These are phyloP conservation scores for Vicugna pacos DNA, from an alignment of 2,113 vertebrate species.

Conservation along the genomic window DNA sequence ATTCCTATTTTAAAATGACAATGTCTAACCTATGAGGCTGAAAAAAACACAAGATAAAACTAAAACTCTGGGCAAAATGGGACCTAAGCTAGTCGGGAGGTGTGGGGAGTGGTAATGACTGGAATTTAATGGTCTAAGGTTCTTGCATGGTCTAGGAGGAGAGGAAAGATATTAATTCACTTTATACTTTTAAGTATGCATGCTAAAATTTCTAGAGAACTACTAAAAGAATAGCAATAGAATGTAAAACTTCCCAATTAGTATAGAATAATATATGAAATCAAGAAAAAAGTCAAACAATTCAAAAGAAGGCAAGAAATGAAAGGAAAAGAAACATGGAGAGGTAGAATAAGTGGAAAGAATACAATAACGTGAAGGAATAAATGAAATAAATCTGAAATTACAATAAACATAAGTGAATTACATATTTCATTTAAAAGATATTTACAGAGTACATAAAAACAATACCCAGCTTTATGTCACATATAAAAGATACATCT, in stretches of 20 bases:
- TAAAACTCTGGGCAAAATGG: neutral
- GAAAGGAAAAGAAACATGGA: neutral
- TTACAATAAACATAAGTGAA: conserved; percentile 2
- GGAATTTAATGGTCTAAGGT: neutral
- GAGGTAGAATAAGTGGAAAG: neutral
- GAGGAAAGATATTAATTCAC: neutral
- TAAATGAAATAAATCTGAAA: neutral
- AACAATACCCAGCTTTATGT: neutral
- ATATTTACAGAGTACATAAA: neutral
- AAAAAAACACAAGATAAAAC: neutral
- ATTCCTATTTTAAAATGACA: neutral
- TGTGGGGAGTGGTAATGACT: neutral
- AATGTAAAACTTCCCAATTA: neutral
- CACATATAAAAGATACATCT: neutral
- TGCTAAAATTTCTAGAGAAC: neutral
- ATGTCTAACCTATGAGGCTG: neutral
- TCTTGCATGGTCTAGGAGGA: neutral
- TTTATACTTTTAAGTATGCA: neutral
- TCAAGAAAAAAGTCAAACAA: neutral
- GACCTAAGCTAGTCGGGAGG: neutral
- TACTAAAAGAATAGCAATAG: neutral
- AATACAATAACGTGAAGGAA: neutral
- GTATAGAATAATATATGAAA: neutral
- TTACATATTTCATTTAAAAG: neutral
- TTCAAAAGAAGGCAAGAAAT: neutral